A percentile compares a stretch with the other conserved stretches of the same genome.
These are phyloP conservation scores for Lutraria rhynchaena DNA, from an alignment of 1,140 invertebrate species.

Conservation along the genomic window DNA sequence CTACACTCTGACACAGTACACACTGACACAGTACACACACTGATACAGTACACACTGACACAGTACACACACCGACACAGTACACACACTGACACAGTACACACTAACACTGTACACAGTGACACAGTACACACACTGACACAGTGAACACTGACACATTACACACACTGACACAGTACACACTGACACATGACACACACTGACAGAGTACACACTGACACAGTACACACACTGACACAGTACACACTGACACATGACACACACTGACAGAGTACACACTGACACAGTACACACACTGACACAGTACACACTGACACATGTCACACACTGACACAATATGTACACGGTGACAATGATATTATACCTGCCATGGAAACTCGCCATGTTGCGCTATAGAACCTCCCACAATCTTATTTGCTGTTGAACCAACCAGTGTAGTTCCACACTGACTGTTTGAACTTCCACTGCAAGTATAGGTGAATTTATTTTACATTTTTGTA, in stretches of 20 bases:
- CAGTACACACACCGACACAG: too few relatives aligned
- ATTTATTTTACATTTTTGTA: not conserved
- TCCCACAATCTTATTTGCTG: slow-evolving; percentile 56
- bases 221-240: not conserved
- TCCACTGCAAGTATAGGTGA: not conserved
- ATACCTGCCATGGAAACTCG: slow-evolving; percentile 96
- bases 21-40: too few relatives aligned
- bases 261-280: not conserved
- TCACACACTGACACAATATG: not conserved
- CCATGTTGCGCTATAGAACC: slow-evolving; percentile 94
- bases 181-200: too few relatives aligned
- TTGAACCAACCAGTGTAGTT: slow-evolving; percentile 23
- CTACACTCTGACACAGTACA: too few relatives aligned
- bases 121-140: too few relatives aligned
- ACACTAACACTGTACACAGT: too few relatives aligned
- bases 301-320: not conserved
- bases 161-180: too few relatives aligned
- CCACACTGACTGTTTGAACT: slow-evolving; percentile 19
- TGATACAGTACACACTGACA: too few relatives aligned
- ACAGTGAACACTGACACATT: too few relatives aligned
- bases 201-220: too few relatives aligned
- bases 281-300: not conserved
- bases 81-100: too few relatives aligned
- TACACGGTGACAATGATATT: not conserved
- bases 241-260: not conserved